Evolutionary conservation across 1,140 invertebrate genomes (phyloP), one percentile per base, ranked within the genome.

Genomic region (Neelides sp.): DNA sequence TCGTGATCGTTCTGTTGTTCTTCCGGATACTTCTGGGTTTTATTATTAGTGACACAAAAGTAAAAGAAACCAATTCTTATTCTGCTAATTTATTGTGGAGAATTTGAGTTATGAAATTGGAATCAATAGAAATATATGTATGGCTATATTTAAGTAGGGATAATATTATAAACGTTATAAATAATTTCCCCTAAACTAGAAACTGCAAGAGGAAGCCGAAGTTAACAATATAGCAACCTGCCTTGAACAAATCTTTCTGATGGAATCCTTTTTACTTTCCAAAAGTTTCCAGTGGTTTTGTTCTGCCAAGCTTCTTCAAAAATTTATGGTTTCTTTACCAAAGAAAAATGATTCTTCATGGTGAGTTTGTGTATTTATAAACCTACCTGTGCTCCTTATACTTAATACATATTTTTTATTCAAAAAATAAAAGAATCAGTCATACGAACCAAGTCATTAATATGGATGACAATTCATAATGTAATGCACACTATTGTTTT

Each of bases 191-290:
- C 15, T 19, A 10, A 20, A 24, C 23, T 20, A 44, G 42, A 44
- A 30, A 44, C 28, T 44, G 28, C 42, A 44, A 44, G 42, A 27
- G 1, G 26, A 44, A 3, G 42, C 28, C 19, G 13, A 30, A 28
- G 15, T 44, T 7, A 20, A 44, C 15, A 44, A 20, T 10, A 44
- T 44, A 30, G 28, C 42, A 0, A 4, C 15, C 0, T 26, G 34
- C 23, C n/a, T 44, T 8, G 42, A 44, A 30, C 13, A 17, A 0
- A 32, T 32, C n/a, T 44, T 32, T 20, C 28, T 17, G 5, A 22
- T 19, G 5, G 42, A 44, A 27, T 44, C 42, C 1, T 15, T 44
- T n/a, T 30, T 44, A 10, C 34, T 44, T 22, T 44, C 42, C n/a
- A 4, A n/a, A 44, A 2, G 7, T 3, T 44, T 12, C 22, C 15